phyloP scores from a whole-genome alignment of 1,140 invertebrate species.

The Pygmarrhopalites habei region DNA sequence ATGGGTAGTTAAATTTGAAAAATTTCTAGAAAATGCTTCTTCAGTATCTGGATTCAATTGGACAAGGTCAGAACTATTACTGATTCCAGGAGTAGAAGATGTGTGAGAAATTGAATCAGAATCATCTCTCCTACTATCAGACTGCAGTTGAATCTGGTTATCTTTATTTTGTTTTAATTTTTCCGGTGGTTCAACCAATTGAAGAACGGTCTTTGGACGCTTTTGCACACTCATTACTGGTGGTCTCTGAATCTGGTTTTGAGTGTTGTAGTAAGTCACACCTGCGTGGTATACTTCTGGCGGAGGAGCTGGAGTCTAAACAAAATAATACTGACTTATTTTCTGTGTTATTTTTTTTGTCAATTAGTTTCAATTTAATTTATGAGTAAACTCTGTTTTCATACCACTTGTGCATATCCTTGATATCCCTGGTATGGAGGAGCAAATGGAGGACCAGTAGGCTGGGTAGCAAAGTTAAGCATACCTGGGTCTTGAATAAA shows the following conservation, averaged over 20 bases:
- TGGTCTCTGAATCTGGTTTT: constrained; percentile 43
- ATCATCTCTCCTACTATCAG: constrained; percentile 12
- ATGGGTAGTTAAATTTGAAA: background rate
- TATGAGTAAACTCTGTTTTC: too few species aligned
- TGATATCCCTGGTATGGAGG: constrained; percentile 41
- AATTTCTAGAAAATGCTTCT: background rate
- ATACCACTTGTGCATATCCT: constrained; percentile 39
- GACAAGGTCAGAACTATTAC: too few species aligned
- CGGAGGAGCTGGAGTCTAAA: constrained; percentile 44
- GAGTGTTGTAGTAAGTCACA: constrained; percentile 53
- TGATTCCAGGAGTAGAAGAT: too few species aligned
- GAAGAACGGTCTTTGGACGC: constrained; percentile 54
- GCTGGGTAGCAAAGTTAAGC: constrained; percentile 44
- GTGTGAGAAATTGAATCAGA: background rate
- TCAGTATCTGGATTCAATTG: background rate
- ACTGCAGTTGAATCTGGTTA: background rate
- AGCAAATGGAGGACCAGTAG: constrained; percentile 45
- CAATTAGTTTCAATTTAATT: background rate
- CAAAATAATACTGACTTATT: background rate
- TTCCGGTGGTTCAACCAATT: constrained; percentile 55
- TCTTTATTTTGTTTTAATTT: constrained; percentile 13
- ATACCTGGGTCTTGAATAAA: constrained; percentile 35
- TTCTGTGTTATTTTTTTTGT: too few species aligned
- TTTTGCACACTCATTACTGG: constrained; percentile 43
- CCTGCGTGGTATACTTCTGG: constrained; percentile 54